Base-by-base conservation (phyloP, 2,113 vertebrate genomes). In the Lates calcarifer region DNA sequence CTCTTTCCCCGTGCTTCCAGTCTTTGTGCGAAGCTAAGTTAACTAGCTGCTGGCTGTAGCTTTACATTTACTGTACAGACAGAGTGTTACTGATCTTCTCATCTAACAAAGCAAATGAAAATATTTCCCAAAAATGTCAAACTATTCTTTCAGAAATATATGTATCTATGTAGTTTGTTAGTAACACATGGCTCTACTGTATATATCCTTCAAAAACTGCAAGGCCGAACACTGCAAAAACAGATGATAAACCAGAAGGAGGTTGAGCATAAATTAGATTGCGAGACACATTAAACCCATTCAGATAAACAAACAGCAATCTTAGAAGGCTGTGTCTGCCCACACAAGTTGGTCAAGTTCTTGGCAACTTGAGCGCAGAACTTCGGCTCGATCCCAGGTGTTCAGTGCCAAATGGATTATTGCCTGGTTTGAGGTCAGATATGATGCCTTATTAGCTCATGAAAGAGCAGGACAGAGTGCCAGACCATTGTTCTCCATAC, bases 401-500 rank as follows among this genome's bases (percentile, higher is more conserved):
- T 84, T 91, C 45, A 3, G 51, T 0, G 33, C 58, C 37, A 77
- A 83, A 75, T 87, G 89, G 88, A 91, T 88, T 87, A 89, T 80
- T 91, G 88, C 88, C 87, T 84, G 74, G 89, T 87, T 84, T 85
- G 82, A 88, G 93, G 90, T 92, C 91, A 89, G 91, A 93, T 90
- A 87, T 84, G 91, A 93, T 90, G 81, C 84, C 93, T 91, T 91
- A 92, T 93, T 91, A 92, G 87, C 89, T 89, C 91, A 89, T 94
- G 91, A 95, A 94, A 94, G 92, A 90, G 82, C 78, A 77, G 83
- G 77, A 90, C 85, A 79, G 76, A 75, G 85, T 93, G 94, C 93
- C 93, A 94, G 87, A 75, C 89, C 89, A 96, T 96, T 96, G 95
- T 95, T 95, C 89, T 93, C 90, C 86, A 84, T 76, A 74, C 87